Percentiles rank a stretch among this genome's conserved stretches.
Evolutionary conservation across 2,888 invertebrate genomes (phyloP).

Genomic region (Odontocolon sp.): DNA sequence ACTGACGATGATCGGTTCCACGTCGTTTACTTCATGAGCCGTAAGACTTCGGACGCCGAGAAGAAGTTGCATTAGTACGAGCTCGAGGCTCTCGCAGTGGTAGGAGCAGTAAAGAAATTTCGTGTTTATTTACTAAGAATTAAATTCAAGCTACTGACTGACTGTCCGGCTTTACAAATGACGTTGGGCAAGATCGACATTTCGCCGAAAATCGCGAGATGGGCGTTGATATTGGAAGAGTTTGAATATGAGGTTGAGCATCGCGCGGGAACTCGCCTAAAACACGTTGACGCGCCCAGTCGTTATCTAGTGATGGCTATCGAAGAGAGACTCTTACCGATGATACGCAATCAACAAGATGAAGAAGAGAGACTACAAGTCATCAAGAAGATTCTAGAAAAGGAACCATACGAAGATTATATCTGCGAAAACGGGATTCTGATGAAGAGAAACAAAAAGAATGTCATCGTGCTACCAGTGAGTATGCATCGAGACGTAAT

Average conservation of each 20-base stretch:
- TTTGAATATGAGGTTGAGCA: constrained; percentile 37
- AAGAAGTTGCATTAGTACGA: constrained; percentile 18
- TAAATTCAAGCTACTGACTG: constrained; percentile 5
- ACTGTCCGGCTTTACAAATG: constrained; percentile 5
- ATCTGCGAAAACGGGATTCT: constrained; percentile 10
- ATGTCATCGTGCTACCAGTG: constrained; percentile 70
- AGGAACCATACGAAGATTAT: background rate
- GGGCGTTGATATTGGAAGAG: constrained; percentile 21
- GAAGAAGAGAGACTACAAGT: background rate
- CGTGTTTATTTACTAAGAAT: constrained; percentile 18
- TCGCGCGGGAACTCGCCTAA: constrained; percentile 23
- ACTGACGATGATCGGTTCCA: constrained; percentile 3
- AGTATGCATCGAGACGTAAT: constrained; percentile 75
- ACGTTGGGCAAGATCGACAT: constrained; percentile 27
- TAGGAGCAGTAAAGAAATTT: constrained; percentile 1
- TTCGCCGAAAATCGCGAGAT: background rate
- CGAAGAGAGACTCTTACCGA: background rate
- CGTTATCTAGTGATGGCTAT: constrained; percentile 19
- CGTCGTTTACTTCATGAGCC: constrained; percentile 16
- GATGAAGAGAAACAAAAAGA: constrained; percentile 30
- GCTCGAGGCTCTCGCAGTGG: constrained; percentile 19
- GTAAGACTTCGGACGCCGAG: constrained; percentile 25
- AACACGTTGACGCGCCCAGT: constrained; percentile 48
- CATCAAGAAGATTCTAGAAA: background rate
- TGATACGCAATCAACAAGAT: constrained; percentile 6